Base-by-base conservation (phyloP, 2,113 vertebrate species). In the Oreocharis arfaki region DNA sequence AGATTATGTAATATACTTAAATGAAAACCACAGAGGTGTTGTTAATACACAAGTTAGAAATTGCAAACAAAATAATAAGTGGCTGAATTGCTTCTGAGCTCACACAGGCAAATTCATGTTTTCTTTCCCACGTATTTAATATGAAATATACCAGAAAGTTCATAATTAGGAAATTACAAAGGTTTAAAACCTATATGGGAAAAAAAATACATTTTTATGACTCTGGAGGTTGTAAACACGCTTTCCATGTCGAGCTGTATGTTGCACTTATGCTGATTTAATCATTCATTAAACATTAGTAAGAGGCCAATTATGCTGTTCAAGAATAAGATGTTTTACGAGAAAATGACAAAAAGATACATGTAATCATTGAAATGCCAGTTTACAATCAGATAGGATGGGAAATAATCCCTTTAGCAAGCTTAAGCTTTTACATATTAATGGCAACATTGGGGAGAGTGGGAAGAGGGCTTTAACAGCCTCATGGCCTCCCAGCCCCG, bases 341-440 rank as follows among this genome's bases (percentile, higher is more conserved):
- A 98, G 97, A 95, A 98, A 98, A 97, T 98, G 97, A 98, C 97
- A 98, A 97, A 98, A 98, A 98, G 98, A 97, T 98, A 97, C 97
- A 97, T 97, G 97, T 97, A 97, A 98, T 98, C 98, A 97, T 97
- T 97, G 97, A 97, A 97, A 96, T 97, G 92, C 95, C 96, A 96
- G 97, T 98, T 98, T 98, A 97, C 97, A 97, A 98, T 98, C 98
- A 98, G 97, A 98, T 97, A 98, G 97, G 97, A 96, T 96, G 95
- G 97, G 91, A 97, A 97, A 96, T 98, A 98, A 98, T 98, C 98
- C 97, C 96, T 98, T 98, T 97, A 98, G 97, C 97, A 98, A 98
- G 97, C 98, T 98, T 97, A 98, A 98, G 98, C 97, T 97, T 98
- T 98, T 98, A 97, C 98, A 98, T 98, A 98, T 98, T 98, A 98